These are phyloP conservation scores for Galemys pyrenaicus DNA, from an alignment of 2,113 vertebrate genomes.

Conservation along the genomic window DNA sequence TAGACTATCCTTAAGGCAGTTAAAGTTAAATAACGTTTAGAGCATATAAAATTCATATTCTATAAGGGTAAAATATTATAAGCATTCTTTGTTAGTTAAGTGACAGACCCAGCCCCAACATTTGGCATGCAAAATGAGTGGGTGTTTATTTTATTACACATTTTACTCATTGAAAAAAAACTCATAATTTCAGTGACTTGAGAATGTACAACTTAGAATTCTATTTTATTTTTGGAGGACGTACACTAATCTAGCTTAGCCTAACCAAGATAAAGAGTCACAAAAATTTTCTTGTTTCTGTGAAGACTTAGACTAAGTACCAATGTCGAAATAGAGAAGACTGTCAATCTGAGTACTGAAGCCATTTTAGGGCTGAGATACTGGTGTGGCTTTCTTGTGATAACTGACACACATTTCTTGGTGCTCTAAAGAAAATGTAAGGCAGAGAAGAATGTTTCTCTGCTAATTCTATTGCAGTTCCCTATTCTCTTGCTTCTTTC, in stretches of 20 bases:
- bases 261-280: not conserved
- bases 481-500: not conserved
- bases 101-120: no score
- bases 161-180: not conserved
- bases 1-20: not conserved
- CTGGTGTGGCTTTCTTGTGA: not conserved
- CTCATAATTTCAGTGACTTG: not conserved
- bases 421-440: not conserved
- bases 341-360: not conserved
- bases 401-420: not conserved
- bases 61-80: not conserved
- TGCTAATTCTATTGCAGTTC: not conserved
- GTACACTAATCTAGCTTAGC: not conserved
- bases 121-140: not conserved
- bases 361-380: not conserved
- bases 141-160: not conserved
- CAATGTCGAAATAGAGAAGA: not conserved
- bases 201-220: not conserved
- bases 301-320: not conserved
- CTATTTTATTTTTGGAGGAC: not conserved
- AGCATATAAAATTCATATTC: not conserved
- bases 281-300: not conserved
- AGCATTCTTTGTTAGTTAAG: not conserved
- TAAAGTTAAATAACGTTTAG: slow-evolving; percentile 30
- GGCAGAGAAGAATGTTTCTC: not conserved